Evolutionary conservation across 1,140 invertebrate genomes (phyloP), one percentile per base, ranked within the genome.

Genomic region (Diuraphis noxia): DNA sequence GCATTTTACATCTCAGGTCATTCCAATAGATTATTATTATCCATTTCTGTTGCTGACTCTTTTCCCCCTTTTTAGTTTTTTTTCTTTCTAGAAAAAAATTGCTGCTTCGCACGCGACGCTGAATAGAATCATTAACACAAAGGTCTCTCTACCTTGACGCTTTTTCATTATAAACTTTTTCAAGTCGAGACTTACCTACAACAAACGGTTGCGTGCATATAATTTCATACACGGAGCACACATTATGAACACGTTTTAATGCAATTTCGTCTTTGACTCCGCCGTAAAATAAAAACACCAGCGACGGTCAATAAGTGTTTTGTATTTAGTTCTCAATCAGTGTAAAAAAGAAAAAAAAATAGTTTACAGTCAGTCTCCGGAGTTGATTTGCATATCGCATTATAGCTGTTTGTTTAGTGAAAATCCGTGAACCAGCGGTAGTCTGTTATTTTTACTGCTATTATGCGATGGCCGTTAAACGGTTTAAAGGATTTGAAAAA

Each of bases 101-200:
- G 34, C 89, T 52, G n/a, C 43, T 82, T 81, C 36, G 63, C 89
- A 91, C 89, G 89, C 89, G 46, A 91, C 88, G n/a, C 41, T 77
- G 56, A 91, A 91, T 91, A 91, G 89, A 91, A 91, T 91, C 89
- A 91, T 91, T 91, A 91, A 91, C 86, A 88, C 86, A 88, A 56
- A 88, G 36, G 49, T 56, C 86, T 63, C 86, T 38, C 52, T 40
- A 88, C 52, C 86, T 34, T 30, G 86, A 88, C 89, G 77, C 89
- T 82, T 91, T 91, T 91, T 91, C 77, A 91, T 91, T 91, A 91
- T 82, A 91, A 91, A 79, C 72, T 91, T 91, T 91, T 91, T 77
- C 13, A n/a, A 46, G 72, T 36, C 89, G 25, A 56, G 86, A 88
- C 86, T 56, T 40, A 36, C 86, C 46, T 34, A 17, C 49, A 77